Conservation (phyloP, 1,140 invertebrate genomes). For the Musca vetustissima region DNA sequence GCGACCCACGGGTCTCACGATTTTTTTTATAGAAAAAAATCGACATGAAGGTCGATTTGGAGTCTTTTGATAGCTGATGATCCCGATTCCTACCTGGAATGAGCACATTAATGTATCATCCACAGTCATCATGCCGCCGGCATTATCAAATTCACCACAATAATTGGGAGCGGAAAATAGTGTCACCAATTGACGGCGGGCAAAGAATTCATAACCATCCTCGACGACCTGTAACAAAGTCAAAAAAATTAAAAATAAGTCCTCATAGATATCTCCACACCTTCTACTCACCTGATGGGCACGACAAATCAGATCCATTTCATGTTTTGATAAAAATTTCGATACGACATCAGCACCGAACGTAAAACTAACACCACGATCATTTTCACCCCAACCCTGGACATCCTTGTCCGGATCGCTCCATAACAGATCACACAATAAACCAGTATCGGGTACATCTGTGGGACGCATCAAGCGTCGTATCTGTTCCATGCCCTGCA, state of each 20-base stretch:
- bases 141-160: conserved; percentile 89
- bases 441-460: conserved; percentile 87
- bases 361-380: conserved; percentile 85
- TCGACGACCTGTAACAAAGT: conserved; percentile 71
- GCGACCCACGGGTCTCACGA: no score
- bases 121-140: conserved; percentile 99
- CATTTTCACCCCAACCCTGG: conserved; percentile 85
- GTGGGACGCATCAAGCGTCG: conserved; percentile 88
- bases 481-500: conserved; percentile 94
- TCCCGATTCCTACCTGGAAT: conserved; percentile 62
- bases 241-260: conserved; percentile 26
- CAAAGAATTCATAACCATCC: conserved; percentile 91
- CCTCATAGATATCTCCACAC: background rate
- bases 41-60: no score
- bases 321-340: conserved; percentile 82
- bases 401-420: conserved; percentile 89
- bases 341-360: conserved; percentile 83
- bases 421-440: conserved; percentile 86
- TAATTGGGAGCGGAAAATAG: conserved; percentile 87
- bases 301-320: conserved; percentile 85
- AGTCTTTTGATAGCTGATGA: no score
- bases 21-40: no score
- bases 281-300: conserved; percentile 74
- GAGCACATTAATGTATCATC: conserved; percentile 99
- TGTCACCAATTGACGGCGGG: conserved; percentile 88